These are phyloP conservation scores for Melanotaenia pygmaea DNA, from an alignment of 2,797 vertebrate genomes.

Conservation along the genomic window DNA sequence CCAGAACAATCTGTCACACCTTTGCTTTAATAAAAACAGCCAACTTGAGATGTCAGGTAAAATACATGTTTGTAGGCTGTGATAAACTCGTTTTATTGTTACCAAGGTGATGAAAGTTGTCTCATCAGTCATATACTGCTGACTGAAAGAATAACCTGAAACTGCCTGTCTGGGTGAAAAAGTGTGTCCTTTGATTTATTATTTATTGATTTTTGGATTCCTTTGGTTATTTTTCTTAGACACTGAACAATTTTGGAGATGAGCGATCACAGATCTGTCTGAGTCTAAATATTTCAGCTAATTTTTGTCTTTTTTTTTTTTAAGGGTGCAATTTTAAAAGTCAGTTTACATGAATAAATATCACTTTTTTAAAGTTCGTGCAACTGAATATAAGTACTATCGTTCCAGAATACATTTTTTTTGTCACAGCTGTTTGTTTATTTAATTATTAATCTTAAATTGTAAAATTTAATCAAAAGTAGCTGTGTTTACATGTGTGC, in stretches of 20 bases:
- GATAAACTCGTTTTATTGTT: not conserved
- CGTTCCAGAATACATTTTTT: not conserved
- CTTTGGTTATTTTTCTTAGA: no score
- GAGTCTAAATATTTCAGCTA: no score
- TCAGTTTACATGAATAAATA: slow-evolving; percentile 10
- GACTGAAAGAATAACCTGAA: not conserved
- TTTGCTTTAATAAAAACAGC: not conserved
- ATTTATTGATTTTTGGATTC: no score
- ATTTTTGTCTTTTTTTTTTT: not conserved
- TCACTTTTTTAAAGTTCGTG: slow-evolving; percentile 15
- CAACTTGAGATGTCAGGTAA: not conserved
- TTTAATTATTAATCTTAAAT: not conserved
- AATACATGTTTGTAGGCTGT: not conserved
- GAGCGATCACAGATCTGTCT: no score
- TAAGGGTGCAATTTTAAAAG: not conserved
- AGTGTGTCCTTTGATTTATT: no score
- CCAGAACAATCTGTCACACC: not conserved
- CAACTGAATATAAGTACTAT: slow-evolving; percentile 1
- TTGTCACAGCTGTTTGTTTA: not conserved
- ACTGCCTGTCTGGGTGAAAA: not conserved
- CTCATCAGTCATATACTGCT: not conserved
- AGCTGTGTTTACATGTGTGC: not conserved
- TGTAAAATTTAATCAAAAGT: not conserved
- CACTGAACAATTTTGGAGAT: no score
- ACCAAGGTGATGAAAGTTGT: not conserved